Evolutionary conservation across 1,140 invertebrate genomes (phyloP).

Genomic region (Dendroctonus valens): DNA sequence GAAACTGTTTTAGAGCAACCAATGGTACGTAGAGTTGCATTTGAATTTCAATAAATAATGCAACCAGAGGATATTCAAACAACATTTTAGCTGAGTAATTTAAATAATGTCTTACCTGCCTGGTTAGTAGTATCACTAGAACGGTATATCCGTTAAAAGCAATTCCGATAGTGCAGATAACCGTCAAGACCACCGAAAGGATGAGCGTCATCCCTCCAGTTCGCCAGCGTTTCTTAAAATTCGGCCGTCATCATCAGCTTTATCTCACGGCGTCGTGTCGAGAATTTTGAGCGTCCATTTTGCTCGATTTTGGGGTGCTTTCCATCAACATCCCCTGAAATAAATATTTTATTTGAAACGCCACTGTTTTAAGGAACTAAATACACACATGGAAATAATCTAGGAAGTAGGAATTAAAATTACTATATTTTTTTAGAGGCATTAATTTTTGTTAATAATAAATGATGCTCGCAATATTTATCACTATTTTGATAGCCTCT

Average conservation of each 20-base stretch:
- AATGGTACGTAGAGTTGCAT: no score
- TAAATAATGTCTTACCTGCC: slow-evolving; percentile 43
- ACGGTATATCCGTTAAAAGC: slow-evolving; percentile 48
- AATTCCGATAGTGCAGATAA: slow-evolving; percentile 45
- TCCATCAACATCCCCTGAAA: neutral
- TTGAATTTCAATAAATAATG: no score
- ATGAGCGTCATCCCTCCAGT: slow-evolving; percentile 44
- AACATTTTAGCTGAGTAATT: no score
- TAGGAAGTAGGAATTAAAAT: no score
- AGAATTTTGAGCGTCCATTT: neutral
- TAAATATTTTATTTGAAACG: neutral
- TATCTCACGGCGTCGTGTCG: neutral
- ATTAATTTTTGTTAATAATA: no score
- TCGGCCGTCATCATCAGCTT: slow-evolving; percentile 11
- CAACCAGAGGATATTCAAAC: no score
- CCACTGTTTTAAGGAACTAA: no score
- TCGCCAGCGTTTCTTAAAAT: slow-evolving; percentile 5
- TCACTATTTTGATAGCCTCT: no score
- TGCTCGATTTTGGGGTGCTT: neutral
- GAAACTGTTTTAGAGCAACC: no score
- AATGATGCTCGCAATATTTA: no score
- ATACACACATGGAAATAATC: no score
- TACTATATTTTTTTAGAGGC: no score
- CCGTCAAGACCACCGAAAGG: slow-evolving; percentile 45
- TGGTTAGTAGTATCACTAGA: slow-evolving; percentile 46